phyloP scores from a whole-genome alignment of 2,888 invertebrate genomes.

The Pseudeuparius sepicola region DNA sequence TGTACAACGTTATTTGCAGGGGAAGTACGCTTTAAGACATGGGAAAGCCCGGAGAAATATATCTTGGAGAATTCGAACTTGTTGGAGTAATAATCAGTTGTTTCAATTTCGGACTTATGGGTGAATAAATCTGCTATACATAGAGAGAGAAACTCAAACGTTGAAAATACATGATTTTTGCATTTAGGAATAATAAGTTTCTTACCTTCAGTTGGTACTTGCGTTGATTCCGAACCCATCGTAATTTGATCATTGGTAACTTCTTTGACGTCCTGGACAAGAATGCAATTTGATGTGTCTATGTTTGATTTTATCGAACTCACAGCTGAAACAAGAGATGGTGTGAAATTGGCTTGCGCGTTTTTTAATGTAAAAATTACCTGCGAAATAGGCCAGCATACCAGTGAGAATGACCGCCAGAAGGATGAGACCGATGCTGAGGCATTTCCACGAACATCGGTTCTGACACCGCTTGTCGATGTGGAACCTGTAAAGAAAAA shows the following conservation, averaged over 20 bases:
- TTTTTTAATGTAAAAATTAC: slow-evolving; percentile 41
- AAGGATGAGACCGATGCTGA: slow-evolving; percentile 86
- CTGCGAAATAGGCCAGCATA: slow-evolving; percentile 91
- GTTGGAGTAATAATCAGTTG: too few species aligned
- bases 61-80: too few species aligned
- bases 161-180: too few species aligned
- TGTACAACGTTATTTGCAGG: too few species aligned
- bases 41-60: too few species aligned
- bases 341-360: background rate
- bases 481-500: too few species aligned
- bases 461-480: slow-evolving; percentile 90
- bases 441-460: slow-evolving; percentile 94
- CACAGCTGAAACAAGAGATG: slow-evolving; percentile 58
- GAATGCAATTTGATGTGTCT: slow-evolving; percentile 81
- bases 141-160: too few species aligned
- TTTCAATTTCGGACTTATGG: too few species aligned
- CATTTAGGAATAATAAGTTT: too few species aligned
- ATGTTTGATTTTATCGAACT: slow-evolving; percentile 83
- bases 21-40: too few species aligned
- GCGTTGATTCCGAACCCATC: slow-evolving; percentile 62
- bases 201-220: slow-evolving; percentile 60
- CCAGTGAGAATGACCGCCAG: slow-evolving; percentile 83
- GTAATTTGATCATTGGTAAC: slow-evolving; percentile 80
- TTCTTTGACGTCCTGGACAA: slow-evolving; percentile 81
- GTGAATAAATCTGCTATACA: too few species aligned